A percentile compares a stretch with the other conserved stretches of the same genome.
Evolutionary conservation across 2,113 vertebrate species (phyloP).

Genomic region (Lamprotornis superbus): DNA sequence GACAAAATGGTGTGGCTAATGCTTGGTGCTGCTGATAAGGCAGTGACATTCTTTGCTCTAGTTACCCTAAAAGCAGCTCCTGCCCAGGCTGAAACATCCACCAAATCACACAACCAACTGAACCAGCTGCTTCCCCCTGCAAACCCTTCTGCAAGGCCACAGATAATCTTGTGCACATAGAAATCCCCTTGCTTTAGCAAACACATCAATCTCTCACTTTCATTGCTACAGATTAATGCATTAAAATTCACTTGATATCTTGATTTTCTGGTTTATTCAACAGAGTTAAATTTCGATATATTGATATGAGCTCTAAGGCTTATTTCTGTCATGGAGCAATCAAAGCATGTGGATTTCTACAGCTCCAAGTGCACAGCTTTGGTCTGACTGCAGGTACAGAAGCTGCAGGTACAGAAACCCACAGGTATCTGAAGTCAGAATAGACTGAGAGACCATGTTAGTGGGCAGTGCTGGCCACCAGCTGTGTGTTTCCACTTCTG

Average conservation of each 20-base stretch:
- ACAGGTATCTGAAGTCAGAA: neutral
- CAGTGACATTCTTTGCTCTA: neutral
- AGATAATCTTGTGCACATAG: neutral
- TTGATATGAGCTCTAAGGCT: neutral
- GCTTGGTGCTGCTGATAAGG: neutral
- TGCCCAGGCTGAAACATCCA: neutral
- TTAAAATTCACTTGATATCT: neutral
- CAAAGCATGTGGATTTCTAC: neutral
- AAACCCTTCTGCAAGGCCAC: neutral
- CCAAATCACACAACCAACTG: neutral
- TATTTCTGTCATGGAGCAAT: neutral
- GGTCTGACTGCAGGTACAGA: neutral
- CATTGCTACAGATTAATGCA: neutral
- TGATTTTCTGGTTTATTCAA: conserved; percentile 8
- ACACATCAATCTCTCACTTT: neutral
- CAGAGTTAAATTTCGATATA: conserved; percentile 1
- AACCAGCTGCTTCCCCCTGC: neutral
- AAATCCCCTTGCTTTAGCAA: neutral
- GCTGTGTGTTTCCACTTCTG: neutral
- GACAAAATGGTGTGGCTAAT: neutral
- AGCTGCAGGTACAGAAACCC: neutral
- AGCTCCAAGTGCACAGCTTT: neutral
- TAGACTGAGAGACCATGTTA: fast-evolving
- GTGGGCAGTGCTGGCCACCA: neutral
- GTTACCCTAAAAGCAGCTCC: neutral